Evolutionary conservation across 2,797 vertebrate species (phyloP), one percentile per base, ranked within the genome.

Genomic region (Sebastes ruberrimus): DNA sequence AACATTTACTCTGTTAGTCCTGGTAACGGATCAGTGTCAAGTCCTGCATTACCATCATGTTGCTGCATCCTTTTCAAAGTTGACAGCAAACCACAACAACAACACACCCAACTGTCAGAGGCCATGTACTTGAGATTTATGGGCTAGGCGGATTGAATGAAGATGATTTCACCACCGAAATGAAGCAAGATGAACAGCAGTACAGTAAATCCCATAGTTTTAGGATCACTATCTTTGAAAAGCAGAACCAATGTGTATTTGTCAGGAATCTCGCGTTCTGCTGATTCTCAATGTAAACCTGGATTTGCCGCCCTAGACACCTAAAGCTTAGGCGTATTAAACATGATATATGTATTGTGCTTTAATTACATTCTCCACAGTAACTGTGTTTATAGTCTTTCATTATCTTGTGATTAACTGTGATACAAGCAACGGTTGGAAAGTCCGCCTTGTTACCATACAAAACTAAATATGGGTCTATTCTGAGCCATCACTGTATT

Each of bases 1-100:
- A 72, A 60, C 59, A 74, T 78, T 73, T 53, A 68, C 0, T 78
- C 53, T 63, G 32, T 75, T 66, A 52, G 53, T 74, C 27, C 79
- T 52, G 56, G 2, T 63, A 69, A 60, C 67, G 38, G 13, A 78
- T 56, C 49, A 71, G 35, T 33, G 38, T 72, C 13, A 32, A 9
- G 10, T 16, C 13, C 27, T 56, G 65, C 38, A 27, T 67, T 68
- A 23, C 20, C 18, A 3, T 55, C 22, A 33, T 57, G 62, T 66
- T 30, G 60, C 18, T 53, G 42, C 20, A 67, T 60, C 70, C 2
- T 42, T 70, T 53, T 74, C 28, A 63, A 65, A 61, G 62, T 20
- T 27, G 9, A 74, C 46, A 69, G 13, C 14, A 38, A 70, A 46
- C 9, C 33, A 42, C 42, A 67, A 22, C 42, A 61, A 32, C 23